These are phyloP conservation scores for Xerus rutilus DNA, from an alignment of 2,797 vertebrate species.

Conservation along the genomic window DNA sequence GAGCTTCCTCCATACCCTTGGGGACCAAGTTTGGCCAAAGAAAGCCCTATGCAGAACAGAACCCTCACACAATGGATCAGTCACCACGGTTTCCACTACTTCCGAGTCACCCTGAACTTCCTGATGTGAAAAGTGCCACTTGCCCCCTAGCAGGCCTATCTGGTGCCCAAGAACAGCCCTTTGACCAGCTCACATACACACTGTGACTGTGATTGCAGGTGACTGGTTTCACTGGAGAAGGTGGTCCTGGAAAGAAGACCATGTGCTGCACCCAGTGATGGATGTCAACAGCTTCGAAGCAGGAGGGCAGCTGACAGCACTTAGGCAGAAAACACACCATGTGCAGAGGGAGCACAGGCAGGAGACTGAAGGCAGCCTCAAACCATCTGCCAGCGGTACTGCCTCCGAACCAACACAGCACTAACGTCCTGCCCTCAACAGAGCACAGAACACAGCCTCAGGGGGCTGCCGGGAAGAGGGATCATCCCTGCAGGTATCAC, in stretches of 20 bases:
- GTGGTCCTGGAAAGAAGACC: not conserved
- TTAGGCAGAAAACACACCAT: not conserved
- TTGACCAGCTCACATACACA: rapidly evolving
- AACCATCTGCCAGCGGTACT: rapidly evolving
- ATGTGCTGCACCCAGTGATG: rapidly evolving
- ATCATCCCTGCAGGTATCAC: not conserved
- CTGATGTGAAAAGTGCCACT: not conserved
- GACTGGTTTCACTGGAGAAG: not conserved
- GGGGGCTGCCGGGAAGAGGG: rapidly evolving
- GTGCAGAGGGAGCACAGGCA: not conserved
- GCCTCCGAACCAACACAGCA: no score
- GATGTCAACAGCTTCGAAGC: rapidly evolving
- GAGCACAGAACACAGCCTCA: not conserved
- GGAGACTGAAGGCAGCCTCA: not conserved
- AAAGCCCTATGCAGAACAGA: not conserved
- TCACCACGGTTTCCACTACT: no score
- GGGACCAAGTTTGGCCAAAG: not conserved
- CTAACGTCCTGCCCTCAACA: rapidly evolving
- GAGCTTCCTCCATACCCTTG: not conserved
- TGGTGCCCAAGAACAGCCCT: not conserved
- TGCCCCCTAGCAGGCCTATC: not conserved
- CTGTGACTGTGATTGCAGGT: rapidly evolving
- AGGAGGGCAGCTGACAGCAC: rapidly evolving
- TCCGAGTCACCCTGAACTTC: not conserved
- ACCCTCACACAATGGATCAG: rapidly evolving